Base-by-base conservation (phyloP, 1,140 invertebrate genomes). In the Caerostris extrusa region DNA sequence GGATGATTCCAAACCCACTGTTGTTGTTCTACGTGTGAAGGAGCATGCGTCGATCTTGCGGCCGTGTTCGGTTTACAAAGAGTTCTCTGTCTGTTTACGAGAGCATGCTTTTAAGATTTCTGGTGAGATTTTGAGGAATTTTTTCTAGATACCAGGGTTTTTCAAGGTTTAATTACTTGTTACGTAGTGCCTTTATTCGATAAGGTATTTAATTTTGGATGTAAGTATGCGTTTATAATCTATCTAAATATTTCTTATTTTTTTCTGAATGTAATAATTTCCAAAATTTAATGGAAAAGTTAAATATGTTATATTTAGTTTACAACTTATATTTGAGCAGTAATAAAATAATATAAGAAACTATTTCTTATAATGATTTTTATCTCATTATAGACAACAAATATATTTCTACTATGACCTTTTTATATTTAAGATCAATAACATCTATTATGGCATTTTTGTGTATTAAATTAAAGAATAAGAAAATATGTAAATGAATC, bases 1-100 rank as follows among this genome's bases (percentile, higher is more conserved):
- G 71, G 71, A 77, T 77, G 71, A 77, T 77, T 77, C 53, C 8
- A 50, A 77, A 53, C 10, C 10, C 71, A 50, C 19, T 53, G 71
- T 53, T 53, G 71, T 53, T 77, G 71, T 77, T 50, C 53, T 77
- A 53, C 71, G 71, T 50, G 71, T 77, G 50, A 77, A 77, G 71
- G 53, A 50, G 34, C 71, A 77, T 53, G 71, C 34, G 12, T 12
- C 53, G 71, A 12, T 5, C 12, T 53, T 50, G 34, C 12, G 71
- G 34, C 34, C 53, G 71, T 53, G 53, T 77, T 10, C 3, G 50
- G 71, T 50, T 77, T 5, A 77, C 71, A 77, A 77, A 77, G 71
- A 50, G 71, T 34, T 53, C 71, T 77, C 34, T 77, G 34, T 77
- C n/a, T 2, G 34, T 34, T 77, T 77, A 50, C 10, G 50, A 8